phyloP scores from a whole-genome alignment of 2,113 vertebrate genomes.

The Hippocampus comes region DNA sequence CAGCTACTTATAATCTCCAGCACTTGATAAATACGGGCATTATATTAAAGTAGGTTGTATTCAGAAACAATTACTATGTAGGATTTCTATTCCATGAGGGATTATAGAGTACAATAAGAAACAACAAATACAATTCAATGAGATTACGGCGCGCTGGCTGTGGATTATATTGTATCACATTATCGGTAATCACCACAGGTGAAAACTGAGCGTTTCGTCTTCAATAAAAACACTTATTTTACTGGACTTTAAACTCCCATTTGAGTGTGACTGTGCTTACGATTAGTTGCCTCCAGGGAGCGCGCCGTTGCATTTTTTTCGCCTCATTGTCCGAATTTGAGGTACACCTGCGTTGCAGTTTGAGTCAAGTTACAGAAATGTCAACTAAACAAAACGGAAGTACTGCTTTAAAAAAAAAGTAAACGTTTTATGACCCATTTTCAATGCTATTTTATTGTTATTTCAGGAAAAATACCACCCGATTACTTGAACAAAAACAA shows the following conservation, averaged over 20 bases:
- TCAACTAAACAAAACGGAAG: no score
- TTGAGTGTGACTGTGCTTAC: not conserved
- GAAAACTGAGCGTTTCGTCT: not conserved
- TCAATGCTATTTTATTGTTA: not conserved
- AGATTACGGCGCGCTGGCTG: no score
- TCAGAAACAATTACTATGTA: no score
- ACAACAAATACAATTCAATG: no score
- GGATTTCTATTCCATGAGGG: not conserved
- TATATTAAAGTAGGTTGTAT: not conserved
- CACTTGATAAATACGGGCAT: no score
- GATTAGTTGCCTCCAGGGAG: conserved; percentile 55
- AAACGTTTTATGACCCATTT: not conserved
- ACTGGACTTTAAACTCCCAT: not conserved
- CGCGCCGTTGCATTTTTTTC: conserved; percentile 30
- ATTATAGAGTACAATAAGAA: no score
- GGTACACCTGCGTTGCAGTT: conserved; percentile 20
- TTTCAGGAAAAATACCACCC: no score
- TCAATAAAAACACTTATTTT: not conserved
- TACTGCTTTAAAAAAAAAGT: conserved; percentile 31
- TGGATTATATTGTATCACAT: not conserved
- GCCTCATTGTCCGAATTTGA: conserved; percentile 14
- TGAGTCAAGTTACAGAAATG: not conserved
- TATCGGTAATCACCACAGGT: not conserved
- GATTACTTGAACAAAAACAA: not conserved
- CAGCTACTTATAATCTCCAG: no score